phyloP scores from a whole-genome alignment of 2,797 vertebrate genomes.

The Eulemur albifrons region DNA sequence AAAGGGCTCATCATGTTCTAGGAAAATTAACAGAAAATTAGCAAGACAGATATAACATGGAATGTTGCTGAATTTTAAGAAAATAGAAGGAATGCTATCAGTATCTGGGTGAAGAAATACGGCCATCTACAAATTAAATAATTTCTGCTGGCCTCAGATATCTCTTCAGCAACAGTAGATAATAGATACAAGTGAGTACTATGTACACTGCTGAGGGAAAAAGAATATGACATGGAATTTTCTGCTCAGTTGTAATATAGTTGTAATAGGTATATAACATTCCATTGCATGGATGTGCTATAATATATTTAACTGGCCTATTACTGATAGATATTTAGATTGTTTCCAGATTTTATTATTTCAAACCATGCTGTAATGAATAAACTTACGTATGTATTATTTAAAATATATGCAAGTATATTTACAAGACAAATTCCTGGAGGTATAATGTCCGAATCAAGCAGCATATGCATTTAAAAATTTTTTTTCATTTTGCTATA shows the following conservation, averaged over 20 bases:
- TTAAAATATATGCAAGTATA: constrained; percentile 14
- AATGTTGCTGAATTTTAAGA: background rate
- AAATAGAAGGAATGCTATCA: background rate
- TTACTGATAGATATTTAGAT: too few species aligned
- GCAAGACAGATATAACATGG: background rate
- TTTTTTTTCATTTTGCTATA: background rate
- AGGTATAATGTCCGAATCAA: background rate
- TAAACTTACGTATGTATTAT: background rate
- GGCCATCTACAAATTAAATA: background rate
- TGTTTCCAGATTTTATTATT: background rate
- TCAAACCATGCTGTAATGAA: background rate
- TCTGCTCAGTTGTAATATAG: background rate
- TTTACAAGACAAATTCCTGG: background rate
- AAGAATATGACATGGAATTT: background rate
- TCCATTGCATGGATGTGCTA: background rate
- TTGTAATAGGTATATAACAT: background rate
- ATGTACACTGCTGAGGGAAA: background rate
- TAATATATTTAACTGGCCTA: background rate
- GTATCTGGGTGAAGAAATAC: background rate
- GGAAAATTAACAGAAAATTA: background rate
- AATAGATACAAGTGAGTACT: background rate
- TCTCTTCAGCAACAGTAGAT: background rate
- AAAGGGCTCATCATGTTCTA: background rate
- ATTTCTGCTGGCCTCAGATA: background rate
- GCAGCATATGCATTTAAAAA: background rate